These are phyloP conservation scores for Cylloceria caligata DNA, from an alignment of 2,888 invertebrate genomes.

Conservation along the genomic window DNA sequence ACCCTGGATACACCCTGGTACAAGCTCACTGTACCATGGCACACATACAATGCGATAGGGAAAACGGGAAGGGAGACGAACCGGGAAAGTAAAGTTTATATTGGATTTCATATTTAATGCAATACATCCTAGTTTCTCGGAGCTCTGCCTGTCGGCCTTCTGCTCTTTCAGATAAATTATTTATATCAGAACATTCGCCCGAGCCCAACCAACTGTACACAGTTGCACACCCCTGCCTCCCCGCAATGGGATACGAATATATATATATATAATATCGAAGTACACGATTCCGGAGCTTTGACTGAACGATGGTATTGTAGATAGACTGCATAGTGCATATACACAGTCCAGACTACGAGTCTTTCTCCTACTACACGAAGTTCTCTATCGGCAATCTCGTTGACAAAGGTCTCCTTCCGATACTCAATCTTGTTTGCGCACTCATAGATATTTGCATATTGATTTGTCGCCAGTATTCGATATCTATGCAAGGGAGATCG, in stretches of 20 bases:
- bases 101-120: slow-evolving; percentile 83
- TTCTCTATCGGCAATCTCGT: slow-evolving; percentile 29
- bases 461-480: neutral
- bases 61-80: slow-evolving; percentile 32
- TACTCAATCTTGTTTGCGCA: slow-evolving; percentile 25
- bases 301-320: neutral
- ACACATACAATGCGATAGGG: slow-evolving; percentile 40
- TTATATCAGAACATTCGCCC: slow-evolving; percentile 73
- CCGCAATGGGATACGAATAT: neutral
- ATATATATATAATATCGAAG: neutral
- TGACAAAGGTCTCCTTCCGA: slow-evolving; percentile 12
- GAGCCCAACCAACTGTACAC: slow-evolving; percentile 65
- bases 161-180: slow-evolving; percentile 76
- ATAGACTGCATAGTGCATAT: neutral
- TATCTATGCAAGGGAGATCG: neutral
- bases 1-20: slow-evolving; percentile 35
- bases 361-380: neutral
- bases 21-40: slow-evolving; percentile 38
- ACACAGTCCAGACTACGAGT: neutral
- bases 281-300: neutral
- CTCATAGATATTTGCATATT: slow-evolving; percentile 13
- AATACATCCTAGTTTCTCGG: slow-evolving; percentile 73
- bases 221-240: slow-evolving; percentile 4
- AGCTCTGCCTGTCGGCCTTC: slow-evolving; percentile 46
- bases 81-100: slow-evolving; percentile 78